These are phyloP conservation scores for Lampropteryx suffumata DNA, from an alignment of 2,888 invertebrate genomes.

Conservation along the genomic window DNA sequence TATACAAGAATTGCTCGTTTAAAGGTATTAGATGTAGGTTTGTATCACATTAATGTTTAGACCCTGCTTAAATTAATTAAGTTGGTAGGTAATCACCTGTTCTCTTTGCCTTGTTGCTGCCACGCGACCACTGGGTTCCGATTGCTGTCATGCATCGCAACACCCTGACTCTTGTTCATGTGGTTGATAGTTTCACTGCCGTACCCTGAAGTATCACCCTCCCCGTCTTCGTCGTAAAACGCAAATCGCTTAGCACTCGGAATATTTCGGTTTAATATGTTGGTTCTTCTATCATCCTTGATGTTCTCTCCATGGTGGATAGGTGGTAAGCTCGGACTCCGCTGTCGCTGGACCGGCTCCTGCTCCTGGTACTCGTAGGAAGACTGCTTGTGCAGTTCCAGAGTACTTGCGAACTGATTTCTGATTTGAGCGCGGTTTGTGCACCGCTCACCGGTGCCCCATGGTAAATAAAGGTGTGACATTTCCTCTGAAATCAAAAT, in stretches of 20 bases:
- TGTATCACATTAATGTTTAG: conserved; percentile 20
- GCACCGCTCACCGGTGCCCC: conserved; percentile 84
- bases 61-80: conserved; percentile 18
- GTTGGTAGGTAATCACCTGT: conserved; percentile 49
- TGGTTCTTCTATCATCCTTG: conserved; percentile 62
- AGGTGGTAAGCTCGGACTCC: conserved; percentile 88
- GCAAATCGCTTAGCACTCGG: conserved; percentile 72
- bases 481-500: conserved; percentile 87
- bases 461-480: conserved; percentile 89
- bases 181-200: conserved; percentile 89
- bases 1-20: no score
- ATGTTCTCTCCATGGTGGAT: conserved; percentile 75
- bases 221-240: conserved; percentile 81
- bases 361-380: conserved; percentile 74
- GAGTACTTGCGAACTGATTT: conserved; percentile 76
- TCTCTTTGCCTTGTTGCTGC: conserved; percentile 69
- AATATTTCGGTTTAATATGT: conserved; percentile 63
- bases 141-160: conserved; percentile 47
- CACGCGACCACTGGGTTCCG: conserved; percentile 69
- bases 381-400: conserved; percentile 71
- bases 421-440: conserved; percentile 68
- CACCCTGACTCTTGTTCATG: conserved; percentile 59
- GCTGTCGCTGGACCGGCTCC: conserved; percentile 70
- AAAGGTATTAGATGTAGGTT: no score
- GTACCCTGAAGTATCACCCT: conserved; percentile 92